Conservation (phyloP, 2,113 vertebrate genomes). For the Eulacestoma nigropectus region DNA sequence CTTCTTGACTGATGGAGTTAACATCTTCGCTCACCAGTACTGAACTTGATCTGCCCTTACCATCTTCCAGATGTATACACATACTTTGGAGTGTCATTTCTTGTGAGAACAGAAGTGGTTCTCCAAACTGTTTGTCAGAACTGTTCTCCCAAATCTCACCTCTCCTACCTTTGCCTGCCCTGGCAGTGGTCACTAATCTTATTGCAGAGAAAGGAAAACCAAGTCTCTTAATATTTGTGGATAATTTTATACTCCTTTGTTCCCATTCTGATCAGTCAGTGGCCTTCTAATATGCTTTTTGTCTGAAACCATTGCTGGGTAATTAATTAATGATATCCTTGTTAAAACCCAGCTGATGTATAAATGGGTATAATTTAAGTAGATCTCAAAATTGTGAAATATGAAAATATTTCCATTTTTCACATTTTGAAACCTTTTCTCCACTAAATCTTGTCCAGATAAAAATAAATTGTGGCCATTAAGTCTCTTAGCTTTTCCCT, state of each 20-base stretch:
- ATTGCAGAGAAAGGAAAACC: not conserved
- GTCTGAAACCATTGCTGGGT: not conserved
- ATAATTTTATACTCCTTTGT: not conserved
- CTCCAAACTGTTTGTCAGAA: not conserved
- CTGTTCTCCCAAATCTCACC: not conserved
- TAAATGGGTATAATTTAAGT: not conserved
- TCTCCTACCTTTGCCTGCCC: not conserved
- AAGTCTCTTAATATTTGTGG: not conserved
- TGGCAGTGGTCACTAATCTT: not conserved
- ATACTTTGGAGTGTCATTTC: not conserved
- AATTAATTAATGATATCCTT: not conserved
- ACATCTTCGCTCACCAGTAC: not conserved
- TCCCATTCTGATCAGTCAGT: not conserved
- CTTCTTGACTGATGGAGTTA: not conserved
- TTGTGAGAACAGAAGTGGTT: not conserved
- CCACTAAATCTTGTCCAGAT: not conserved
- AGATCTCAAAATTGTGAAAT: not conserved
- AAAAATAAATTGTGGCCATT: not conserved
- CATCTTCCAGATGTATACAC: not conserved
- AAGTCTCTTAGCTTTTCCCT: not conserved
- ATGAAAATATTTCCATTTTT: not conserved
- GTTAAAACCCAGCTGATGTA: not conserved
- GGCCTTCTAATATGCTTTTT: not conserved
- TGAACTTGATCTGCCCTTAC: not conserved
- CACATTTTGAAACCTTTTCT: not conserved